These are phyloP conservation scores for Mobula hypostoma DNA, from an alignment of 2,113 vertebrate species.

Conservation along the genomic window DNA sequence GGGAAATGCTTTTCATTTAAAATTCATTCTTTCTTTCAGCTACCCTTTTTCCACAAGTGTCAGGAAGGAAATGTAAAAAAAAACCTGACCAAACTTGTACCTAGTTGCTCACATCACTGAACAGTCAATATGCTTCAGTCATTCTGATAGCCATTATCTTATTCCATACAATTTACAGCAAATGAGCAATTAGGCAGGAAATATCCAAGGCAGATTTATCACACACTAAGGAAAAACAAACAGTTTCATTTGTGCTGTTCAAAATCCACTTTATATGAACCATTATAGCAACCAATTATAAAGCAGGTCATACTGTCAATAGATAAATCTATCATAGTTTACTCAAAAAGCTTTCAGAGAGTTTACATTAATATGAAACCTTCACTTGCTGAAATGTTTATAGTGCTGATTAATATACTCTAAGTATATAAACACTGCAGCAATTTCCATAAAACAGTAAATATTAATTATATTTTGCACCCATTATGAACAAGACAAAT, in stretches of 20 bases:
- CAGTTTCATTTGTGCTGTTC: neutral
- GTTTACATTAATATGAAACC: neutral
- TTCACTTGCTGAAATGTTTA: neutral
- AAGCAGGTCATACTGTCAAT: constrained; percentile 16
- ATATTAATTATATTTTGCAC: neutral
- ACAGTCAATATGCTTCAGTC: neutral
- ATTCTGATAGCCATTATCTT: neutral
- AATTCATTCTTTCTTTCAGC: neutral
- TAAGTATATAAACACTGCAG: neutral
- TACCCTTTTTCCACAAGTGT: neutral
- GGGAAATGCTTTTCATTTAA: too few species aligned
- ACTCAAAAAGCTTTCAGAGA: constrained; percentile 16
- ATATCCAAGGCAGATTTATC: constrained; percentile 14
- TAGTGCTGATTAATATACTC: neutral
- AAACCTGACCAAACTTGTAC: neutral
- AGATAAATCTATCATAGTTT: neutral
- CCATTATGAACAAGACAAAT: neutral
- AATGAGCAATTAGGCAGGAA: constrained; percentile 5
- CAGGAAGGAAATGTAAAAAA: neutral
- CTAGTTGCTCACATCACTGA: neutral
- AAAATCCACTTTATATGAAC: constrained; percentile 14
- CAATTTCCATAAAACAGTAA: neutral
- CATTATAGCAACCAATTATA: constrained; percentile 2
- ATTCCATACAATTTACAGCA: neutral
- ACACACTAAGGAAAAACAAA: neutral